Evolutionary conservation across 1,140 invertebrate species (phyloP).

Genomic region (Varroa destructor): DNA sequence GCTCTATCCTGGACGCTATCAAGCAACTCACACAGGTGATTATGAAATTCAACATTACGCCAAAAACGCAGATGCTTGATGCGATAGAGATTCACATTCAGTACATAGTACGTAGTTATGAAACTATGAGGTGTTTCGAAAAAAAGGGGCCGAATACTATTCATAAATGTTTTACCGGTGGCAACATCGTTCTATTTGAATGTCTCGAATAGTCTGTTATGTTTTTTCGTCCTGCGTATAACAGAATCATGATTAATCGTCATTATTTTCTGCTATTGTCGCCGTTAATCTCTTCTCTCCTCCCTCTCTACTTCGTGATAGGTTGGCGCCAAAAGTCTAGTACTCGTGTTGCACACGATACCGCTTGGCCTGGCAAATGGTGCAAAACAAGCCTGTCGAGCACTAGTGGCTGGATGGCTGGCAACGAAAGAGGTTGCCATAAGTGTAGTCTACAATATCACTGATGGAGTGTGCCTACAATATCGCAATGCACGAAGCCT

Average conservation of each 20-base stretch:
- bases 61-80: too few relatives aligned
- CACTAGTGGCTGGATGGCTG: neutral
- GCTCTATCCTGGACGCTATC: neutral
- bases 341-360: slow-evolving; percentile 6
- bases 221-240: too few relatives aligned
- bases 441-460: neutral
- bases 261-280: too few relatives aligned
- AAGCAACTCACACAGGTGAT: slow-evolving; percentile 11
- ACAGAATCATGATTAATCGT: too few relatives aligned
- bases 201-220: too few relatives aligned
- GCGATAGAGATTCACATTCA: too few relatives aligned
- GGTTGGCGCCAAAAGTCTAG: slow-evolving; percentile 14
- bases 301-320: neutral
- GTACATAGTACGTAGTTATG: too few relatives aligned
- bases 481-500: neutral
- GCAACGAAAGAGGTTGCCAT: neutral
- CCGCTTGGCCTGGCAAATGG: slow-evolving; percentile 9
- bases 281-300: too few relatives aligned
- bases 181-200: slow-evolving; percentile 1
- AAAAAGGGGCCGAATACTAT: neutral
- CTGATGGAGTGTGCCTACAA: neutral
- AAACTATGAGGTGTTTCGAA: too few relatives aligned
- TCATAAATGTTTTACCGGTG: neutral
- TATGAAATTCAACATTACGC: too few relatives aligned
- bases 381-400: neutral